Conservation (phyloP, 2,113 vertebrate genomes). For the Apeltes quadracus region DNA sequence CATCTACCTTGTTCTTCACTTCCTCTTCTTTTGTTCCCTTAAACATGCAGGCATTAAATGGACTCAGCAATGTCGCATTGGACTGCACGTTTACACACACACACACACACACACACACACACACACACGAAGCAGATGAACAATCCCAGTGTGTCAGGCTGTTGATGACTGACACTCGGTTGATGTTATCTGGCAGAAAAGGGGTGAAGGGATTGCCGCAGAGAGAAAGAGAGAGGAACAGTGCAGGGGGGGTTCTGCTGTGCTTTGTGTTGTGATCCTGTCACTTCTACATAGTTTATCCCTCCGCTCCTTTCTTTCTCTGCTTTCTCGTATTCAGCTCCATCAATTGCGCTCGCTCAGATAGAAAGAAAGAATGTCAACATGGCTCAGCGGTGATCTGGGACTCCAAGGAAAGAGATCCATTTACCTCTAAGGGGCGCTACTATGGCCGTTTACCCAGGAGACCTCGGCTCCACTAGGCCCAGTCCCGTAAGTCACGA, state of each 20-base stretch:
- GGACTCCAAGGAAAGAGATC: constrained; percentile 65
- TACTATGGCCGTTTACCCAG: constrained; percentile 55
- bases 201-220: constrained; percentile 49
- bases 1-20: constrained; percentile 51
- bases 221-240: constrained; percentile 44
- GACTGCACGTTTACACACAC: constrained; percentile 49
- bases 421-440: constrained; percentile 64
- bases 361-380: constrained; percentile 45
- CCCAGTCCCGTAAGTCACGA: constrained; percentile 56
- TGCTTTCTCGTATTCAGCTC: constrained; percentile 35
- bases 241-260: constrained; percentile 25
- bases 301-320: constrained; percentile 40
- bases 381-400: constrained; percentile 62
- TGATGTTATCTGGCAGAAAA: constrained; percentile 87
- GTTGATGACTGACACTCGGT: constrained; percentile 87
- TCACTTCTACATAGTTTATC: constrained; percentile 61
- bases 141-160: constrained; percentile 91
- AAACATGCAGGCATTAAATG: constrained; percentile 55
- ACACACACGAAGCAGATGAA: constrained; percentile 53
- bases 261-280: constrained; percentile 65
- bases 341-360: constrained; percentile 44
- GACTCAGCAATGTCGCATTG: constrained; percentile 49
- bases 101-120: constrained; percentile 25
- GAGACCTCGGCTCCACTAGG: constrained; percentile 46
- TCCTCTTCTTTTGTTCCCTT: constrained; percentile 65